A percentile compares a stretch with the other conserved stretches of the same genome.
phyloP scores from a whole-genome alignment of 1,140 invertebrate genomes.

The Drosophila punjabiensis region DNA sequence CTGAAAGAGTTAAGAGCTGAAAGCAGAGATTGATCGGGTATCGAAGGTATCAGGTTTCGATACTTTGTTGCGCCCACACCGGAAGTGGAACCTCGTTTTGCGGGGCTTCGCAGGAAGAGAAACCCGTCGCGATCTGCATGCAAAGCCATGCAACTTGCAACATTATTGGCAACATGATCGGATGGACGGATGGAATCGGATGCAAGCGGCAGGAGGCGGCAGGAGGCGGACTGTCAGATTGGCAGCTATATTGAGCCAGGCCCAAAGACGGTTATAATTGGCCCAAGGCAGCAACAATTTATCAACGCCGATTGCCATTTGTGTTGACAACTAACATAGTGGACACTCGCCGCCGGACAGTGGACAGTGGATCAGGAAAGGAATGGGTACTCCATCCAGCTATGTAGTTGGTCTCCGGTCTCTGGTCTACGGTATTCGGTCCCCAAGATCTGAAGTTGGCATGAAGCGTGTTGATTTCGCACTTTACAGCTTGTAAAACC shows the following conservation, averaged over 20 bases:
- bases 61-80: slow-evolving; percentile 45
- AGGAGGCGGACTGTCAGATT: slow-evolving; percentile 20
- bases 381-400: slow-evolving; percentile 25
- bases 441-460: slow-evolving; percentile 64
- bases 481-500: slow-evolving; percentile 81
- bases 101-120: slow-evolving; percentile 54
- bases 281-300: slow-evolving; percentile 82
- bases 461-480: slow-evolving; percentile 83
- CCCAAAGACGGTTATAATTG: slow-evolving; percentile 83
- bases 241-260: slow-evolving; percentile 48
- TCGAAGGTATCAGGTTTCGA: slow-evolving; percentile 22
- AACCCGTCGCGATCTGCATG: slow-evolving; percentile 41
- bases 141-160: slow-evolving; percentile 40
- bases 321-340: slow-evolving; percentile 79
- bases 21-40: slow-evolving; percentile 37
- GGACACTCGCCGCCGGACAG: slow-evolving; percentile 50
- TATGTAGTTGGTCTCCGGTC: neutral
- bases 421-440: slow-evolving; percentile 4
- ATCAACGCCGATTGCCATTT: slow-evolving; percentile 82
- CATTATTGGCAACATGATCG: slow-evolving; percentile 38
- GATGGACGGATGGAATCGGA: neutral
- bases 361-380: slow-evolving; percentile 31
- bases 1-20: slow-evolving; percentile 47
- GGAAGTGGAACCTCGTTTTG: slow-evolving; percentile 23
- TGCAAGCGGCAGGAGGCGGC: neutral